Evolutionary conservation across 1,140 invertebrate species (phyloP), one percentile per base, ranked within the genome.

Genomic region (Condylostylus longicornis): DNA sequence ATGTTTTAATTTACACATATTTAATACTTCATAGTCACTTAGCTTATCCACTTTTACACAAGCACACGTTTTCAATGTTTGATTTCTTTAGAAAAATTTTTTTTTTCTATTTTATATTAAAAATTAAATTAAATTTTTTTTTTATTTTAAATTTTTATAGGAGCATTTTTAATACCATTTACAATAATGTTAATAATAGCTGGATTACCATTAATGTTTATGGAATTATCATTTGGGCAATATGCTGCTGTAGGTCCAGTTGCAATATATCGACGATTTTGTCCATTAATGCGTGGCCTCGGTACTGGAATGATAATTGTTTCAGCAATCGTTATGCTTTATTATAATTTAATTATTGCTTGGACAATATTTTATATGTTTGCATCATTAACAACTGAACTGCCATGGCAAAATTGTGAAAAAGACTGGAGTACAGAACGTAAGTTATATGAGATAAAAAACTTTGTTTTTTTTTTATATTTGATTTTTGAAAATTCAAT

Each of bases 321-420:
- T 4, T 85, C 82, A 28, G 75, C 74, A 44, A 69, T 86, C 33
- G 81, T 87, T n/a, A 79, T 80, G 68, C 65, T 81, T 25, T 82
- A 82, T 54, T 87, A 86, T 58, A 86, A 84, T 48, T 68, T 83
- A n/a, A 82, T 87, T 42, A 83, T 86, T 43, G 82, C 77, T 28
- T 85, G 82, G 81, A 82, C 80, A 28, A 73, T 86, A 28, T 78
- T 79, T 56, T 87, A 86, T 57, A 77, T 87, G 67, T 74, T 75
- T 41, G 75, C 77, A 20, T 83, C 81, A 7, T 72, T 85, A 45
- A 62, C 65, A 41, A 62, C 64, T 37, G 68, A 74, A 44, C 55
- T 86, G 33, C 82, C 82, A 0, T 87, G 83, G 83, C 72, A 78
- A 48, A 73, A 74, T 40, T 86, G 82, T 43, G 74, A 76, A 22